Base-by-base conservation (phyloP, 2,113 vertebrate genomes). In the Casuarius casuarius region DNA sequence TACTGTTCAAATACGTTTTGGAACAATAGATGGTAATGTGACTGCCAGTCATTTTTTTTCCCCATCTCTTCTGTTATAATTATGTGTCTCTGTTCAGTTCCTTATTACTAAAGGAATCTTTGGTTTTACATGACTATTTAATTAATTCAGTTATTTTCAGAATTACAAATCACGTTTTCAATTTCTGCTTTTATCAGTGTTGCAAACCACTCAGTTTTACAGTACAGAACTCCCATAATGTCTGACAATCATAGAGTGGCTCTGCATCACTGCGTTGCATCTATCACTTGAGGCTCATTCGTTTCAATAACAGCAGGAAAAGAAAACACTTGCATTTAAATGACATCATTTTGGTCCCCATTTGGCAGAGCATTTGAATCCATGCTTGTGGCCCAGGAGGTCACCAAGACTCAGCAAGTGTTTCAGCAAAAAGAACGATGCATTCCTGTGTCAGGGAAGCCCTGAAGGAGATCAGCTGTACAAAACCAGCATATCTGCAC, bases 71-170 rank as follows among this genome's bases (percentile, higher is more conserved):
- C 68, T 87, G 14, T 31, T 89, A 7, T 35, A 76, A 84, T 92
- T 89, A 56, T 9, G 22, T 8, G 20, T 89, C 42, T 84, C 66
- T 75, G 19, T 65, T 95, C 48, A 72, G 38, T 56, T 84, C 52
- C 58, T 87, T 81, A 82, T 59, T 91, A 78, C n/a, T 87, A 48
- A 76, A 93, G 28, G 62, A 94, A 81, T 87, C 61, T 87, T 84
- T 48, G 29, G 4, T 10, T 94, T 89, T 89, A 63, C 23, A 9
- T 28, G 19, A 72, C 51, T 92, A 46, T 91, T 94, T 85, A 90
- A 93, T 89, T 63, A 94, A 94, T 70, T 10, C 33, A 67, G 67
- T 79, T 85, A 67, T 52, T 93, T 91, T 72, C 28, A 44, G 13
- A 84, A 81, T 92, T 93, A 87, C 49, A 68, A 73, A 87, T 49